Evolutionary conservation across 2,797 vertebrate species (phyloP).

Genomic region (Neosalanx taihuensis): DNA sequence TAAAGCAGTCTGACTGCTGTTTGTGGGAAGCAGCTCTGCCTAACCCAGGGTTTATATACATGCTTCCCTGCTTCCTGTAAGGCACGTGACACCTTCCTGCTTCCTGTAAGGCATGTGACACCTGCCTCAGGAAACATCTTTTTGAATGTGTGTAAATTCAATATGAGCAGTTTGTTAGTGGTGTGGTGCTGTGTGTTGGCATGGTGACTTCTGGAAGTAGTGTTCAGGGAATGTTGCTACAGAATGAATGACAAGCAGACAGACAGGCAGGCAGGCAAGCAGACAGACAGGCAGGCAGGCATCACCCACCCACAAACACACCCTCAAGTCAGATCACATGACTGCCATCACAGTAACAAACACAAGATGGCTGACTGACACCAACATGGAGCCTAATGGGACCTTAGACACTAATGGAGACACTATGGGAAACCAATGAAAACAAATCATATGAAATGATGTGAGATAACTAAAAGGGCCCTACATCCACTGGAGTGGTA

Average conservation of each 20-base stretch:
- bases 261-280: background rate
- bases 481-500: conserved; percentile 26
- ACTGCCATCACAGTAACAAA: conserved; percentile 6
- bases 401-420: background rate
- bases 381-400: background rate
- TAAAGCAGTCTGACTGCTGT: background rate
- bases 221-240: too few species aligned
- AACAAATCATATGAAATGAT: conserved; percentile 48
- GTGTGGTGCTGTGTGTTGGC: background rate
- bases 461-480: conserved; percentile 28
- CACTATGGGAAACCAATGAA: conserved; percentile 7
- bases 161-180: background rate
- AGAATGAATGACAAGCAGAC: background rate
- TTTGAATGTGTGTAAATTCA: background rate
- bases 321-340: background rate
- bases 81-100: background rate
- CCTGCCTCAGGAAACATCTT: background rate
- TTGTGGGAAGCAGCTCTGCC: too few species aligned
- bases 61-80: too few species aligned
- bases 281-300: background rate
- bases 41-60: too few species aligned
- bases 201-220: background rate
- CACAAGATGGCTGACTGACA: background rate
- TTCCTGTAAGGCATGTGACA: background rate
- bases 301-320: background rate